Percentiles rank a stretch among this genome's conserved stretches.
Evolutionary conservation across 1,140 invertebrate species (phyloP).

Genomic region (Bradysia coprophila): DNA sequence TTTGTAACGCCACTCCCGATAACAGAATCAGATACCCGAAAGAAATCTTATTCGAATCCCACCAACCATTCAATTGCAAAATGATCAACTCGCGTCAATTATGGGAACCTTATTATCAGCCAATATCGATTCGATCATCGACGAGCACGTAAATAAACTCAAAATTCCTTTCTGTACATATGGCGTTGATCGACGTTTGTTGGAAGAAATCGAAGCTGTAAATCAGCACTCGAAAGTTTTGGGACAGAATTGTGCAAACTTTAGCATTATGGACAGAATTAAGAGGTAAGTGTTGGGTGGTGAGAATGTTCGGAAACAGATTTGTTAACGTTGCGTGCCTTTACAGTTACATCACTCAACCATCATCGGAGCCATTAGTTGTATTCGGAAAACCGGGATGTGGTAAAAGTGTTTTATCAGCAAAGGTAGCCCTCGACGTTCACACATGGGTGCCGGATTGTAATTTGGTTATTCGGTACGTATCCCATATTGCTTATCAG

Average conservation of each 20-base stretch:
- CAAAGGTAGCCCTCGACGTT: slow-evolving; percentile 42
- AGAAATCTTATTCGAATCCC: slow-evolving; percentile 39
- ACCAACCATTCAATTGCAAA: slow-evolving; percentile 38
- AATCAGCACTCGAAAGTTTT: slow-evolving; percentile 34
- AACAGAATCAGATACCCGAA: slow-evolving; percentile 34
- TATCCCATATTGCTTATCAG: no score
- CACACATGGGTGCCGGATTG: slow-evolving; percentile 45
- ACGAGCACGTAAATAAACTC: slow-evolving; percentile 28
- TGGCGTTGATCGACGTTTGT: slow-evolving; percentile 19
- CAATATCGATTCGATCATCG: slow-evolving; percentile 33
- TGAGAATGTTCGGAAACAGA: neutral
- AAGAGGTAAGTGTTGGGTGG: slow-evolving; percentile 31
- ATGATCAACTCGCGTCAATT: slow-evolving; percentile 34
- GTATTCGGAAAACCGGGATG: slow-evolving; percentile 59
- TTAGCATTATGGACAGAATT: slow-evolving; percentile 32
- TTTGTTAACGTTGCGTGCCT: neutral
- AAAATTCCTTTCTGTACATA: slow-evolving; percentile 20
- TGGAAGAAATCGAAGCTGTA: slow-evolving; percentile 35
- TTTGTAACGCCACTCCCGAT: neutral
- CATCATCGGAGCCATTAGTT: slow-evolving; percentile 40
- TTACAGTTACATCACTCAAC: slow-evolving; percentile 43
- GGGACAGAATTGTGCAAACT: slow-evolving; percentile 22
- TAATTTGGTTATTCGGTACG: slow-evolving; percentile 20
- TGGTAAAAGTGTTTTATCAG: slow-evolving; percentile 61
- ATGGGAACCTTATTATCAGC: slow-evolving; percentile 27